Percentiles rank a stretch among this genome's conserved stretches.
These are phyloP conservation scores for Neria commutata DNA, from an alignment of 2,888 invertebrate genomes.

Conservation along the genomic window DNA sequence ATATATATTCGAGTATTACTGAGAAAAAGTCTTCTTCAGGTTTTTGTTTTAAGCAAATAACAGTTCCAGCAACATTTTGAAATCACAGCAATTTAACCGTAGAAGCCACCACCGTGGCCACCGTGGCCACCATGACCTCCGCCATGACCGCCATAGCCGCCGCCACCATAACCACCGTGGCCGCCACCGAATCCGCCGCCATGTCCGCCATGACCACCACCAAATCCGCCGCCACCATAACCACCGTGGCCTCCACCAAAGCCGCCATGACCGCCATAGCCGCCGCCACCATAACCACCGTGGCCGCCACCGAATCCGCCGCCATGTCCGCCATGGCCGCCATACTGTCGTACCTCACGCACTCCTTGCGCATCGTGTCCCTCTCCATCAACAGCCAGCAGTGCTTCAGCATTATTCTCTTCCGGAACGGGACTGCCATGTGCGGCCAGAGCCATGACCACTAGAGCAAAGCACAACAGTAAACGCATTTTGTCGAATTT, in stretches of 20 bases:
- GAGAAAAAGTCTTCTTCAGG: too few species aligned
- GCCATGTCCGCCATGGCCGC: constrained; percentile 27
- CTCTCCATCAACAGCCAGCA: constrained; percentile 33
- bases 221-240: constrained; percentile 24
- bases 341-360: constrained; percentile 37
- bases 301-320: constrained; percentile 24
- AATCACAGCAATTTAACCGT: constrained; percentile 14
- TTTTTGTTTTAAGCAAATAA: too few species aligned
- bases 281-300: constrained; percentile 15
- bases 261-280: constrained; percentile 25
- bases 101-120: too few species aligned
- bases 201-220: too few species aligned
- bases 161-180: too few species aligned
- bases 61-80: too few species aligned
- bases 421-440: constrained; percentile 24
- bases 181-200: too few species aligned
- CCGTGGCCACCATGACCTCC: too few species aligned
- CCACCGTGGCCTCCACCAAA: constrained; percentile 24
- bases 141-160: too few species aligned
- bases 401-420: constrained; percentile 21
- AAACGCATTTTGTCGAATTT: constrained; percentile 34
- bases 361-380: constrained; percentile 42
- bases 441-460: constrained; percentile 25
- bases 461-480: constrained; percentile 28
- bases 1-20: too few species aligned